Evolutionary conservation across 2,797 vertebrate species (phyloP), one percentile per base, ranked within the genome.

Genomic region (Aulostomus chinensis): DNA sequence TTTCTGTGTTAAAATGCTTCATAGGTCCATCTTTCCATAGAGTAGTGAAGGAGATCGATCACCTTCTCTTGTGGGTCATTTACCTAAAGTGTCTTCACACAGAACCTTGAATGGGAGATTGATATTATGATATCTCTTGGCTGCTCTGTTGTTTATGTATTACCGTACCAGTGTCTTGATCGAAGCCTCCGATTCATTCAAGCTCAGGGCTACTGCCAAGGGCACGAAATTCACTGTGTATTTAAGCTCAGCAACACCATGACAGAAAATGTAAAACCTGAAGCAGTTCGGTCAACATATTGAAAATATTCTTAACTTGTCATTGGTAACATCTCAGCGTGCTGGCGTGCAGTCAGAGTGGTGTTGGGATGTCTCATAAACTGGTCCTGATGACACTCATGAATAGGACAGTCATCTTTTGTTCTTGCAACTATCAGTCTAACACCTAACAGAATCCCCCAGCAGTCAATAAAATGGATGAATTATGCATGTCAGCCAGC

Each of bases 401-500:
- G 68, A 84, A 81, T 79, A 78, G 77, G 66, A 69, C 73, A 72
- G 80, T 72, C 73, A 55, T 79, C 71, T 85, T 86, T 87, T 84
- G 78, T 77, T 86, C 76, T 68, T 21, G n/a, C 32, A 51, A 76
- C 70, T 69, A 73, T 86, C 81, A 54, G 53, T 82, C 76, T 43
- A 58, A 86, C 75, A 51, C 74, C 78, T 86, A 85, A 88, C 84
- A 88, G 72, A 86, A 89, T 89, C 76, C 77, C 55, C 59, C 46
- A 60, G 71, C 56, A 85, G 80, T 89, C 86, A 86, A 85, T 88
- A 83, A 87, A 78, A 68, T 3, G 57, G 73, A 87, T 89, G 86
- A 88, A 88, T 90, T 84, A 87, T 88, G 77, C 76, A 89, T 85
- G 70, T 53, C 30, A 57, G 45, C 68, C 54, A 47, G 79, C 80